phyloP scores from a whole-genome alignment of 2,113 vertebrate genomes.

The Aramus guarauna region DNA sequence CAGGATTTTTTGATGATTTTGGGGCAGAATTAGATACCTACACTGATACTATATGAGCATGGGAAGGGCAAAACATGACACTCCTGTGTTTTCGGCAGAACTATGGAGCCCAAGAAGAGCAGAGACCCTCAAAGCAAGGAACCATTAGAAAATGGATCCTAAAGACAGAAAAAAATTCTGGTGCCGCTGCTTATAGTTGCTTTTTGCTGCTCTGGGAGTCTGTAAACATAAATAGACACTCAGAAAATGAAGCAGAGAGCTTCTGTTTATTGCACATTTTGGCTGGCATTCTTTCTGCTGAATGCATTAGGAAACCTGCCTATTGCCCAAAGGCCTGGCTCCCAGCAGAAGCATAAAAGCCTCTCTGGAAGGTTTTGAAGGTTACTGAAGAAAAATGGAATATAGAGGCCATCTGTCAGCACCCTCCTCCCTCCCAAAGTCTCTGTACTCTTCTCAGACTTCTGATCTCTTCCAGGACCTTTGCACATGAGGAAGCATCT shows the following conservation, averaged over 20 bases:
- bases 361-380: not conserved
- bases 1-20: not conserved
- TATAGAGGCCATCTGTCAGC: not conserved
- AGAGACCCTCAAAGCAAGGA: not conserved
- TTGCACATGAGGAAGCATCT: not conserved
- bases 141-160: not conserved
- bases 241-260: not conserved
- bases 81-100: not conserved
- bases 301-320: not conserved
- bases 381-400: not conserved
- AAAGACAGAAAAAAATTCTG: not conserved
- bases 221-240: not conserved
- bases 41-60: not conserved
- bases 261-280: not conserved
- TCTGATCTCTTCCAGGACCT: not conserved
- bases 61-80: not conserved
- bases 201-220: not conserved
- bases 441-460: not conserved
- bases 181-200: not conserved
- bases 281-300: not conserved
- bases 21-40: not conserved
- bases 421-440: not conserved
- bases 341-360: not conserved
- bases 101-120: not conserved
- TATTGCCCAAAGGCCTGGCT: not conserved